Conservation (phyloP, 2,888 invertebrate genomes). For the Spodoptera littoralis region DNA sequence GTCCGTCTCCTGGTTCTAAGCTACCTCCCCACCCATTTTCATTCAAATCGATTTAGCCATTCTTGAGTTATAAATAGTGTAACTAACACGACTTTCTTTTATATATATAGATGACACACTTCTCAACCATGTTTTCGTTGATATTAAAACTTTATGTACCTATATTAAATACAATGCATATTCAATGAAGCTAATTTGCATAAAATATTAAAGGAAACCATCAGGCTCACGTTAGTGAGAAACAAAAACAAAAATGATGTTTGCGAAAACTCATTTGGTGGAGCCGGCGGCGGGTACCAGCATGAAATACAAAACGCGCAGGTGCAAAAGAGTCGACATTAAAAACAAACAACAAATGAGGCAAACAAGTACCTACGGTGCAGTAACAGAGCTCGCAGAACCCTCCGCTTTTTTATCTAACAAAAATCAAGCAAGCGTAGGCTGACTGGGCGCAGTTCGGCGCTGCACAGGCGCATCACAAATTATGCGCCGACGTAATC, state of each 20-base stretch:
- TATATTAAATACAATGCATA: constrained; percentile 46
- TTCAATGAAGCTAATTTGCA: constrained; percentile 60
- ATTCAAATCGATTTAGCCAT: too few relatives aligned
- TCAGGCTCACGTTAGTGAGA: constrained; percentile 57
- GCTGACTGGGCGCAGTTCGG: constrained; percentile 71
- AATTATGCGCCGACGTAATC: constrained; percentile 86
- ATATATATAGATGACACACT: too few relatives aligned
- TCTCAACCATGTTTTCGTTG: constrained; percentile 41
- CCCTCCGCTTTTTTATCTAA: constrained; percentile 81
- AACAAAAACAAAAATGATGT: constrained; percentile 65
- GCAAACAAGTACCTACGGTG: constrained; percentile 59
- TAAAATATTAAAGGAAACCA: constrained; percentile 64
- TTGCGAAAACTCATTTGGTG: constrained; percentile 75
- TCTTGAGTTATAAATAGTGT: too few relatives aligned
- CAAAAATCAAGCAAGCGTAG: constrained; percentile 78
- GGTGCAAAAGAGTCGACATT: constrained; percentile 80
- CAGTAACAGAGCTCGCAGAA: constrained; percentile 55
- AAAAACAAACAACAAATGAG: constrained; percentile 83
- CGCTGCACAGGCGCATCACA: constrained; percentile 81
- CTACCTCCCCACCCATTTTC: too few relatives aligned
- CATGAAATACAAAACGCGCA: constrained; percentile 79
- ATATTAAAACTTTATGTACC: constrained; percentile 36
- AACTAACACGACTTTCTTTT: too few relatives aligned
- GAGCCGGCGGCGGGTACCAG: constrained; percentile 62
- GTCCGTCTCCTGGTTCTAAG: too few relatives aligned